Evolutionary conservation across 37 sponge, comb jelly and placozoan genomes (phyloP), one percentile per base, ranked within the genome.

Genomic region (Bolinopsis microptera): DNA sequence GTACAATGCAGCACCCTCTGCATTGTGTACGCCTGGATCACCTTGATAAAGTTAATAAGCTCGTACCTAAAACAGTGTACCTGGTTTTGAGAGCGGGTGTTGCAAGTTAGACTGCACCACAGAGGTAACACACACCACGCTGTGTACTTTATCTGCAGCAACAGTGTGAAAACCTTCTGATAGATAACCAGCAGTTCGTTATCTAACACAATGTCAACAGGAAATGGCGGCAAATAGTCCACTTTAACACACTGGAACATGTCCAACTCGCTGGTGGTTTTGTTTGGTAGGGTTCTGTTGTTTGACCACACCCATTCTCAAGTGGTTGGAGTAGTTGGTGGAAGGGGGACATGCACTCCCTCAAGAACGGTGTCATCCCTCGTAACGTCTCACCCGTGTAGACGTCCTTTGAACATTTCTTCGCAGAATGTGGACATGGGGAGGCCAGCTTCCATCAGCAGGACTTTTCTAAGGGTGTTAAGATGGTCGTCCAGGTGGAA

Each of bases 351-450:
- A 86, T 39, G 61, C 90, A 86, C 90, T 86, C 90, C 61, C 90
- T 24, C 61, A 86, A 48, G 61, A 86, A 86, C 1, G 35, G 90
- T 1, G 90, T 86, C 90, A 86, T 86, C 21, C 38, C n/a, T 1
- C 48, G 40, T 3, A 86, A 21, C 38, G 90, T 39, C n/a, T 86
- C 90, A 39, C 90, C 61, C 26, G 61, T 13, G 22, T 86, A 86
- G 26, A 41, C 90, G 61, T 41, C 61, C 48, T 86, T 35, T 86
- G 30, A 41, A 86, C 28, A 86, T 22, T 27, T 86, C 90, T 28
- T 86, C 90, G 61, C 90, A 41, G 90, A 86, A 86, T 5, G 36
- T 41, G 26, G 90, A 86, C 90, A 86, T 86, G 90, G 90, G 90
- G 3, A 36, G 90, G 26, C 90, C 90, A 36, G 90, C 90, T 41